phyloP scores from a whole-genome alignment of 2,888 invertebrate species.

The Perizoma flavofasciatum region DNA sequence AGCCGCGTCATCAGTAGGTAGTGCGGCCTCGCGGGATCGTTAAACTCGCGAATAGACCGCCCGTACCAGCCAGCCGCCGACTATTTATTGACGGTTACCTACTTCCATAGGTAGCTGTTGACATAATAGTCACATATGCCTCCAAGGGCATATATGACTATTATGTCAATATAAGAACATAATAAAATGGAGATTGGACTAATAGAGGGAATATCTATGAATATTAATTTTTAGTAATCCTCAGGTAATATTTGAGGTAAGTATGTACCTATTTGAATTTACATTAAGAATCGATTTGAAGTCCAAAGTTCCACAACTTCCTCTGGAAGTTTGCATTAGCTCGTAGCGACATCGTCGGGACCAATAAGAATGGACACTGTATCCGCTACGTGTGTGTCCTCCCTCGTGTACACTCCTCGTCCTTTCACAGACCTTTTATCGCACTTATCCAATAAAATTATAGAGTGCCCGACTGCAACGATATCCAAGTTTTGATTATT shows the following conservation, averaged over 20 bases:
- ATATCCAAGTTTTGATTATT: not conserved
- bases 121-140: too few species aligned
- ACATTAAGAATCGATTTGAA: constrained; percentile 39
- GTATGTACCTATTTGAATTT: constrained; percentile 26
- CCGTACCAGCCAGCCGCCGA: constrained; percentile 51
- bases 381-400: constrained; percentile 62
- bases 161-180: constrained; percentile 56
- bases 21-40: constrained; percentile 74
- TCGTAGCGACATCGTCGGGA: constrained; percentile 42
- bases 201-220: constrained; percentile 1
- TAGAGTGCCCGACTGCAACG: not conserved
- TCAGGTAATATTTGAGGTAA: too few species aligned
- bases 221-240: too few species aligned
- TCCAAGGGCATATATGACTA: constrained; percentile 65
- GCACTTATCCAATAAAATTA: not conserved
- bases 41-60: constrained; percentile 73
- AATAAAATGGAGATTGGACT: constrained; percentile 3
- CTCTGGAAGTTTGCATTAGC: constrained; percentile 46
- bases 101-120: too few species aligned
- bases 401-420: constrained; percentile 18
- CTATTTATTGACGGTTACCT: constrained; percentile 52
- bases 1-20: constrained; percentile 32
- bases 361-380: constrained; percentile 55
- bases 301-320: constrained; percentile 47
- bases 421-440: constrained; percentile 18